Conservation (phyloP, 1,140 invertebrate genomes). For the Zaprionus vittiger region DNA sequence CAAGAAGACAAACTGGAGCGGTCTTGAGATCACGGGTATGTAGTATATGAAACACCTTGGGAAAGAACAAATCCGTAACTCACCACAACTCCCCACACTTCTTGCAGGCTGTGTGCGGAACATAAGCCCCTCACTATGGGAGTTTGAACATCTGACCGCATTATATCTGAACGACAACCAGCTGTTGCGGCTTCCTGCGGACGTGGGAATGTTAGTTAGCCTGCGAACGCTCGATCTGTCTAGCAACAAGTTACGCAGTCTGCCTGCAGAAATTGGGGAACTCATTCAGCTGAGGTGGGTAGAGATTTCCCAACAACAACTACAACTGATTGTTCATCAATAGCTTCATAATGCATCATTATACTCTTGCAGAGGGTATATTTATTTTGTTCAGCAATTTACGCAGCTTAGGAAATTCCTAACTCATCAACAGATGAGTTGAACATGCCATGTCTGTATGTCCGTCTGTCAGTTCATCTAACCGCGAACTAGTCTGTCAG, state of each 20-base stretch:
- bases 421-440: too few relatives aligned
- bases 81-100: conserved; percentile 56
- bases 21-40: conserved; percentile 89
- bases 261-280: conserved; percentile 98
- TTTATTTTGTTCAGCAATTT: too few relatives aligned
- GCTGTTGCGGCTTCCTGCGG: conserved; percentile 93
- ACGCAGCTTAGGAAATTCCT: too few relatives aligned
- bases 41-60: too few relatives aligned
- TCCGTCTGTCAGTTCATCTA: too few relatives aligned
- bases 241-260: conserved; percentile 95
- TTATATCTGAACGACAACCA: conserved; percentile 98
- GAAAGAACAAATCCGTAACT: not conserved
- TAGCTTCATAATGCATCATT: too few relatives aligned
- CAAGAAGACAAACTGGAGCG: conserved; percentile 95
- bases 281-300: conserved; percentile 94
- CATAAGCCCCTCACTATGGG: conserved; percentile 95
- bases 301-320: not conserved
- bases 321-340: too few relatives aligned
- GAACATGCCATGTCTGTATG: too few relatives aligned
- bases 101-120: conserved; percentile 95
- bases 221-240: conserved; percentile 96
- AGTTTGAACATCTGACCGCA: conserved; percentile 95
- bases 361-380: too few relatives aligned
- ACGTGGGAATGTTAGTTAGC: conserved; percentile 93
- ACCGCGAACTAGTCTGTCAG: too few relatives aligned